phyloP scores from a whole-genome alignment of 2,113 vertebrate species.

The Prunella himalayana region DNA sequence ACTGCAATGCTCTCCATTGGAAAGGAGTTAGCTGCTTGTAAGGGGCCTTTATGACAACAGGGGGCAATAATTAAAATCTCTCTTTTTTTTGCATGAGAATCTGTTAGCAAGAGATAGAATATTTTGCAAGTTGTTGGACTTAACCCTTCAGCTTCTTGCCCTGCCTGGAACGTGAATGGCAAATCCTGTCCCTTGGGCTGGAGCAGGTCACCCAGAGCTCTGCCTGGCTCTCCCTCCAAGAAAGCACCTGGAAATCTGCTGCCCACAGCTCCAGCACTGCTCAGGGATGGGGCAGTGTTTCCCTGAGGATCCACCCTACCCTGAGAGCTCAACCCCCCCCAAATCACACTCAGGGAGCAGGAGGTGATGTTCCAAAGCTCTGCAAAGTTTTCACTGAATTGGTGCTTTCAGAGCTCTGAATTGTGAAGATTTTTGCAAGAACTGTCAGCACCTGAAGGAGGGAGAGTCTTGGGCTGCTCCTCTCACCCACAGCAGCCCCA shows the following conservation, averaged over 20 bases:
- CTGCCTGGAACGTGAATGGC: rapidly evolving
- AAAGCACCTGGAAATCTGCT: not conserved
- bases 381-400: not conserved
- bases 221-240: not conserved
- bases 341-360: not conserved
- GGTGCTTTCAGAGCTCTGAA: not conserved
- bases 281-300: rapidly evolving
- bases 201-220: not conserved
- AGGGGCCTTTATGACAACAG: not conserved
- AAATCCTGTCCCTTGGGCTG: not conserved
- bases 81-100: not conserved
- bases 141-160: not conserved
- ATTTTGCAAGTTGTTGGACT: not conserved
- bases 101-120: not conserved
- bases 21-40: not conserved
- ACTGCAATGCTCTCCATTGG: not conserved
- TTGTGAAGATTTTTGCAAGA: not conserved
- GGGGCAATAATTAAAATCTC: not conserved
- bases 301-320: not conserved
- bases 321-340: not conserved
- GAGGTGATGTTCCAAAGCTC: not conserved
- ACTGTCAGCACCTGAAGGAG: not conserved
- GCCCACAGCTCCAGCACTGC: not conserved
- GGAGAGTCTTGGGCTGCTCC: not conserved
- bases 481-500: not conserved